Conservation (phyloP, 1,140 invertebrate species). For the Trypoxylus dichotomus region DNA sequence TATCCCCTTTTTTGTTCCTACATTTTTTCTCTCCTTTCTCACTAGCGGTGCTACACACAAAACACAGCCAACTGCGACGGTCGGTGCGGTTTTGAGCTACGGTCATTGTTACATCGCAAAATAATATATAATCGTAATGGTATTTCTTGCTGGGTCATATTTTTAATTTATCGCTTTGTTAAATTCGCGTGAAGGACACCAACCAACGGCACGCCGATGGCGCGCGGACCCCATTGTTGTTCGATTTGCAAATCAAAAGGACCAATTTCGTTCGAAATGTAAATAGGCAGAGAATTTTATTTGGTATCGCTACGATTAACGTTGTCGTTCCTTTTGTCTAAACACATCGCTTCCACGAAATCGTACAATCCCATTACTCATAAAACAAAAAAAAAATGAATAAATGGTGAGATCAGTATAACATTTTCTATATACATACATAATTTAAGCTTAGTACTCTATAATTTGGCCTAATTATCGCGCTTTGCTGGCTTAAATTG, state of each 20-base stretch:
- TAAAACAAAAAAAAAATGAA: background rate
- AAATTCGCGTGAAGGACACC: conserved; percentile 23
- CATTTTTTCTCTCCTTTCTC: background rate
- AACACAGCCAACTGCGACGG: conserved; percentile 9
- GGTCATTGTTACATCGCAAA: conserved; percentile 17
- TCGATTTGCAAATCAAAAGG: conserved; percentile 10
- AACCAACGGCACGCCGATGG: background rate
- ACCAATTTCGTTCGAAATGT: background rate
- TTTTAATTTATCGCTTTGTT: conserved; percentile 29
- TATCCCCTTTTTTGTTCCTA: background rate
- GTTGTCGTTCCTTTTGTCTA: background rate
- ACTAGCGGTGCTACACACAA: background rate
- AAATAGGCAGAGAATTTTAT: background rate
- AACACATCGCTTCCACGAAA: background rate
- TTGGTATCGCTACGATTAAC: background rate
- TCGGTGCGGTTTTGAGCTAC: background rate
- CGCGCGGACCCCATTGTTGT: background rate
- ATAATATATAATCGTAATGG: background rate
- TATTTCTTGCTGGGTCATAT: conserved; percentile 24
- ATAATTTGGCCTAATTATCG: background rate
- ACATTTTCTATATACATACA: background rate
- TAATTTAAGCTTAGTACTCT: background rate
- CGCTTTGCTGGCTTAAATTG: background rate
- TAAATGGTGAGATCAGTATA: background rate
- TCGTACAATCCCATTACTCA: background rate